These are phyloP conservation scores for Incurvaria masculella DNA, from an alignment of 2,888 invertebrate species.

Conservation along the genomic window DNA sequence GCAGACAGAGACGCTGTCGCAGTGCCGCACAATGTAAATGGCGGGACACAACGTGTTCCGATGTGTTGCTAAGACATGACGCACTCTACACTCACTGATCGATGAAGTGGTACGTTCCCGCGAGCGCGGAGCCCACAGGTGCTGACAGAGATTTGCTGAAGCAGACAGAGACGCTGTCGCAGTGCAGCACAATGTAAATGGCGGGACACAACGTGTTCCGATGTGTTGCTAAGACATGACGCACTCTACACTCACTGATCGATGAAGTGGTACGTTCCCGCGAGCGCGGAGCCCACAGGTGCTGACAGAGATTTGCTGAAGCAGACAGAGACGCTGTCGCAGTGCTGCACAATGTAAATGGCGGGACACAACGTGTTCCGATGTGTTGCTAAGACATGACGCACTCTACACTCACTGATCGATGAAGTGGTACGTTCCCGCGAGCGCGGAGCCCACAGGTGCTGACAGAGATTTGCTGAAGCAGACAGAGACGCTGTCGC, in stretches of 20 bases:
- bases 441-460: constrained; percentile 83
- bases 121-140: constrained; percentile 83
- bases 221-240: too few relatives aligned
- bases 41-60: too few relatives aligned
- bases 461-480: constrained; percentile 90
- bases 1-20: constrained; percentile 83
- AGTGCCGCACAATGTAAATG: constrained; percentile 63
- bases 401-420: constrained; percentile 63
- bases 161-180: constrained; percentile 83
- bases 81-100: constrained; percentile 63
- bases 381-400: too few relatives aligned
- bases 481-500: constrained; percentile 83
- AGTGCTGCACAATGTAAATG: constrained; percentile 65
- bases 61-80: too few relatives aligned
- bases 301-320: constrained; percentile 90
- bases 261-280: constrained; percentile 72
- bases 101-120: constrained; percentile 72
- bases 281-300: constrained; percentile 83
- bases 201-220: constrained; percentile 63
- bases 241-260: constrained; percentile 63
- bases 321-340: constrained; percentile 83
- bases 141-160: constrained; percentile 90
- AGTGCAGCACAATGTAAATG: constrained; percentile 65
- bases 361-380: constrained; percentile 63
- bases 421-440: constrained; percentile 72